A percentile compares a stretch with the other conserved stretches of the same genome.
These are phyloP conservation scores for Tapera naevia DNA, from an alignment of 2,797 vertebrate species.

Conservation along the genomic window DNA sequence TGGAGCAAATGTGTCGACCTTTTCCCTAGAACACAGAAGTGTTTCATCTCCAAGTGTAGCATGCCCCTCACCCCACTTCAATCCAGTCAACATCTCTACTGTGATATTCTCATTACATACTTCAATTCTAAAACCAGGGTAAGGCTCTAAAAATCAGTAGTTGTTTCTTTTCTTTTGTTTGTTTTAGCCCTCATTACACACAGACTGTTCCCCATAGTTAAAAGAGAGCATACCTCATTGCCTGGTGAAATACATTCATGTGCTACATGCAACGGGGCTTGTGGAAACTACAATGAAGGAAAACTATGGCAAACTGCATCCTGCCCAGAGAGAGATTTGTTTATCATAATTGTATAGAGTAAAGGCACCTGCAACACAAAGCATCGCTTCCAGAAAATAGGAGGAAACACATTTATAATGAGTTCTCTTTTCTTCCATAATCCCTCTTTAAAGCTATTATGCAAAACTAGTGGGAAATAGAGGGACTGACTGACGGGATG, in stretches of 20 bases:
- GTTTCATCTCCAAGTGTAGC: background rate
- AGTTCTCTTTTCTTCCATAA: constrained; percentile 27
- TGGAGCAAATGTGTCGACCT: fast-evolving
- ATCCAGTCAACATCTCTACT: background rate
- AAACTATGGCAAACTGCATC: background rate
- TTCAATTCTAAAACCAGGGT: background rate
- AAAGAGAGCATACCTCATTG: background rate
- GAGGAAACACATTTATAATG: constrained; percentile 22
- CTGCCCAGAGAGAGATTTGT: background rate
- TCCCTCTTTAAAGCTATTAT: constrained; percentile 10
- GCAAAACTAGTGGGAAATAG: constrained; percentile 42
- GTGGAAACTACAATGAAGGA: background rate
- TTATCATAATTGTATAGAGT: background rate
- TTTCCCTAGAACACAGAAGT: background rate
- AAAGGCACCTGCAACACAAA: background rate
- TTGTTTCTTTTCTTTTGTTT: background rate
- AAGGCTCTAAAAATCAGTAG: background rate
- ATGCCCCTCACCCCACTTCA: background rate
- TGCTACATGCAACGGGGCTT: background rate
- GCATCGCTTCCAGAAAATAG: constrained; percentile 34
- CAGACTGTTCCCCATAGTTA: background rate
- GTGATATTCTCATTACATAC: background rate
- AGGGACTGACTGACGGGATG: constrained; percentile 55
- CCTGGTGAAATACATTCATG: background rate
- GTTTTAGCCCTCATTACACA: background rate